Percentiles rank a stretch among this genome's conserved stretches.
These are phyloP conservation scores for Calephelis perditalis DNA, from an alignment of 2,888 invertebrate species.

Conservation along the genomic window DNA sequence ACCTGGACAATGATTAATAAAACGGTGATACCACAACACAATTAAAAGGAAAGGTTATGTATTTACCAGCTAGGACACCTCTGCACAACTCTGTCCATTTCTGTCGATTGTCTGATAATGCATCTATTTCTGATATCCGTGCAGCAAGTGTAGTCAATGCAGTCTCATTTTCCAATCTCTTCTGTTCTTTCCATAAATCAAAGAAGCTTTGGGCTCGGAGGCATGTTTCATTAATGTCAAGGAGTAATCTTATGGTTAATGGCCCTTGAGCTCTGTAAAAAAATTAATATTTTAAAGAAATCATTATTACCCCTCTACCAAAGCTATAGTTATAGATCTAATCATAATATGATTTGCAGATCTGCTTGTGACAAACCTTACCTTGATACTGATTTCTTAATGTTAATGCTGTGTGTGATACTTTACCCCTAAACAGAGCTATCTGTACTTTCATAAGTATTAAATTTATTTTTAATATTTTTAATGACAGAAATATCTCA, in stretches of 20 bases:
- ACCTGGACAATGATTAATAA: no score
- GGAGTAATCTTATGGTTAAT: slow-evolving; percentile 91
- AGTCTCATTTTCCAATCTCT: slow-evolving; percentile 90
- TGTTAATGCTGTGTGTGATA: no score
- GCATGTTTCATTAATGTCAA: slow-evolving; percentile 95
- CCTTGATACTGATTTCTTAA: no score
- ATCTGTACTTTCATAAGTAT: no score
- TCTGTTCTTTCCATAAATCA: slow-evolving; percentile 92
- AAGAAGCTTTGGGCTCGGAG: slow-evolving; percentile 94
- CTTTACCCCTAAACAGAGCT: no score
- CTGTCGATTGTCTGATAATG: slow-evolving; percentile 74
- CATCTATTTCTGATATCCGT: slow-evolving; percentile 84
- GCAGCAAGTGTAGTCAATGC: slow-evolving; percentile 84
- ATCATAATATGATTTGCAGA: no score
- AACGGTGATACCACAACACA: no score
- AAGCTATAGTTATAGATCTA: no score
- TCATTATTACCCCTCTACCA: background rate
- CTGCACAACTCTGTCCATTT: slow-evolving; percentile 82
- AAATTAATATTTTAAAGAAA: slow-evolving; percentile 18
- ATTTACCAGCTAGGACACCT: slow-evolving; percentile 81
- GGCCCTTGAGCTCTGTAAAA: slow-evolving; percentile 83
- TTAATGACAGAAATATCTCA: no score
- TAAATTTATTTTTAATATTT: no score
- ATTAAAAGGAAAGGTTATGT: no score
- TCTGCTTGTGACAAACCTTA: no score